These are phyloP conservation scores for Andricus grossulariae DNA, from an alignment of 1,140 invertebrate species.

Conservation along the genomic window DNA sequence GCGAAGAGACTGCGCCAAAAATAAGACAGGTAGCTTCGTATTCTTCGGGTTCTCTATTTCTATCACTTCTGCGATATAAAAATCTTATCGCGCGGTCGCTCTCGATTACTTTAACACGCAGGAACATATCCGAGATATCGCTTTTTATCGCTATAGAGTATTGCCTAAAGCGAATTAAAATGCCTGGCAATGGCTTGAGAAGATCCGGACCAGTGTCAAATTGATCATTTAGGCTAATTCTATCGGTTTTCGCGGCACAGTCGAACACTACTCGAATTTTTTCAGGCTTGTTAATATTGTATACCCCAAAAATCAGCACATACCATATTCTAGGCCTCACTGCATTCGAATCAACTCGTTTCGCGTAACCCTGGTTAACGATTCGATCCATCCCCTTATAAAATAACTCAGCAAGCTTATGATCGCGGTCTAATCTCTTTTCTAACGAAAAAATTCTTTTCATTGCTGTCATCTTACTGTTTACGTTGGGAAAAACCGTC, in stretches of 20 bases:
- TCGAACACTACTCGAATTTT: constrained; percentile 60
- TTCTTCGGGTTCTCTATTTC: constrained; percentile 18
- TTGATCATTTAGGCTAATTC: constrained; percentile 37
- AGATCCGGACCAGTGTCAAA: constrained; percentile 56
- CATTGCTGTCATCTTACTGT: constrained; percentile 38
- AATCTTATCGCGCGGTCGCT: constrained; percentile 56
- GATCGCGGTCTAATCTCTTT: constrained; percentile 37
- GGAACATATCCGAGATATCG: constrained; percentile 69
- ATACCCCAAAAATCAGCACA: constrained; percentile 59
- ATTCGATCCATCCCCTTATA: constrained; percentile 37
- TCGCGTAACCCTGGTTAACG: constrained; percentile 43
- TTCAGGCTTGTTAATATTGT: constrained; percentile 50
- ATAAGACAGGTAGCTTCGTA: constrained; percentile 61
- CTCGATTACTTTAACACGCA: constrained; percentile 53
- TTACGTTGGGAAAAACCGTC: constrained; percentile 7
- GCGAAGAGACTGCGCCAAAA: constrained; percentile 62
- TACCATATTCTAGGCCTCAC: constrained; percentile 50
- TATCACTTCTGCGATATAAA: constrained; percentile 50
- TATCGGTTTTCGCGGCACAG: constrained; percentile 46
- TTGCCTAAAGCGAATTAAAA: constrained; percentile 60
- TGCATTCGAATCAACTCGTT: not conserved
- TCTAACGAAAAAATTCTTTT: constrained; percentile 37
- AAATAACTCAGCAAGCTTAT: constrained; percentile 15
- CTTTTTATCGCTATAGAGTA: constrained; percentile 51
- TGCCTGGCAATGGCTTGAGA: constrained; percentile 48